Conservation (phyloP, 1,140 invertebrate species). For the Aphaenogaster ashmeadi region DNA sequence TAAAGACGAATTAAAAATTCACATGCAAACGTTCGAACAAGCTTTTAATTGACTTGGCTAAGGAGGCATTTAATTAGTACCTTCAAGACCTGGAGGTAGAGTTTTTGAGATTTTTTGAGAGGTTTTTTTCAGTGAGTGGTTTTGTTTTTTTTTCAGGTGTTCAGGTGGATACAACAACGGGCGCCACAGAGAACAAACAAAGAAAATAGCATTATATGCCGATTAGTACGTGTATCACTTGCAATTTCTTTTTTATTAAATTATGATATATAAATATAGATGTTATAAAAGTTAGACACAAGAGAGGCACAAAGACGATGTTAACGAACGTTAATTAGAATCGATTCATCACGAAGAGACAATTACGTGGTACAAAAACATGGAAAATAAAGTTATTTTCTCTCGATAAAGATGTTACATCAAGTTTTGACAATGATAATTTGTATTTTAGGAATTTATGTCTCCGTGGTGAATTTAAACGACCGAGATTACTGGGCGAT, state of each 20-base stretch:
- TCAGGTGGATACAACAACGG: slow-evolving; percentile 86
- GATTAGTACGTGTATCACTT: slow-evolving; percentile 81
- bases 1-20: slow-evolving; percentile 10
- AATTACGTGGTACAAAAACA: neutral
- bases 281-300: slow-evolving; percentile 68
- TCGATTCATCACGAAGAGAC: slow-evolving; percentile 38
- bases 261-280: slow-evolving; percentile 55
- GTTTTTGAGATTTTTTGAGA: slow-evolving; percentile 85
- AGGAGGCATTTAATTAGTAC: slow-evolving; percentile 86
- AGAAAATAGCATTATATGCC: slow-evolving; percentile 86
- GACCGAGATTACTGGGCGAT: slow-evolving; percentile 50
- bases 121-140: slow-evolving; percentile 85
- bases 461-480: slow-evolving; percentile 52
- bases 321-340: slow-evolving; percentile 48
- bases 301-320: slow-evolving; percentile 67
- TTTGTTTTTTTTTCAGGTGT: slow-evolving; percentile 85
- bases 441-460: slow-evolving; percentile 15
- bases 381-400: neutral
- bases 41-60: slow-evolving; percentile 83
- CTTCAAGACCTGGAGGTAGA: slow-evolving; percentile 87
- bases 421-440: neutral
- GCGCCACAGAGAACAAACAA: slow-evolving; percentile 87
- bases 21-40: slow-evolving; percentile 81
- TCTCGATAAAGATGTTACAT: neutral
- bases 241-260: slow-evolving; percentile 41